These are phyloP conservation scores for Nemoura dubitans DNA, from an alignment of 2,888 invertebrate species.

Conservation along the genomic window DNA sequence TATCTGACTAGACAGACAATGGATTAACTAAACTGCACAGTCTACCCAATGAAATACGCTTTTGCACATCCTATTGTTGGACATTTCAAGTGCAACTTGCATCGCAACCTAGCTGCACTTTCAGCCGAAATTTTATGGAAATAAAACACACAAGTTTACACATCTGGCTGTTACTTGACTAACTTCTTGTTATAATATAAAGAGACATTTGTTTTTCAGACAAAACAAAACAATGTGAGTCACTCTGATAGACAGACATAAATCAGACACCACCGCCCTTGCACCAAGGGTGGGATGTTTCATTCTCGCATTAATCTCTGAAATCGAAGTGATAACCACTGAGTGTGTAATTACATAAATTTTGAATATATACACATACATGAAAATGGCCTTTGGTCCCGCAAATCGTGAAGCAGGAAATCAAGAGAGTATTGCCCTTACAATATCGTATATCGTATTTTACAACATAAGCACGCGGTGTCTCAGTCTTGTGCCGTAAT, in stretches of 20 bases:
- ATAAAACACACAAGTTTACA: background rate
- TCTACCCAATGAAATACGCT: background rate
- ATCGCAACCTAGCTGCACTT: background rate
- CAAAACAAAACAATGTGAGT: background rate
- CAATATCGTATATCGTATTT: constrained; percentile 3
- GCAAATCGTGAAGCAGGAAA: background rate
- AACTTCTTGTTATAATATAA: no score
- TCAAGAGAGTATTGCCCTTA: background rate
- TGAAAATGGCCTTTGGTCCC: background rate
- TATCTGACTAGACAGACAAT: constrained; percentile 14
- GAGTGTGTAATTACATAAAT: background rate
- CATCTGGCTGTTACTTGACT: no score
- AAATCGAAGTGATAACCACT: background rate
- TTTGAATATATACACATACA: background rate
- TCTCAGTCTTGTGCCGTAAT: background rate
- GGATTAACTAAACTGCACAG: background rate
- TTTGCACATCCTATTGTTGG: constrained; percentile 7
- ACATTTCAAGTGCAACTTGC: background rate
- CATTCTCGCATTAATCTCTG: background rate
- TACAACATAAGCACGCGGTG: background rate
- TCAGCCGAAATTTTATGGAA: background rate
- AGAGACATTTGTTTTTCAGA: background rate
- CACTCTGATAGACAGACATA: background rate
- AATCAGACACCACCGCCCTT: background rate
- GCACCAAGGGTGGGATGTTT: background rate